Conservation (phyloP, 2,113 vertebrate species). For the Deroptyus accipitrinus region DNA sequence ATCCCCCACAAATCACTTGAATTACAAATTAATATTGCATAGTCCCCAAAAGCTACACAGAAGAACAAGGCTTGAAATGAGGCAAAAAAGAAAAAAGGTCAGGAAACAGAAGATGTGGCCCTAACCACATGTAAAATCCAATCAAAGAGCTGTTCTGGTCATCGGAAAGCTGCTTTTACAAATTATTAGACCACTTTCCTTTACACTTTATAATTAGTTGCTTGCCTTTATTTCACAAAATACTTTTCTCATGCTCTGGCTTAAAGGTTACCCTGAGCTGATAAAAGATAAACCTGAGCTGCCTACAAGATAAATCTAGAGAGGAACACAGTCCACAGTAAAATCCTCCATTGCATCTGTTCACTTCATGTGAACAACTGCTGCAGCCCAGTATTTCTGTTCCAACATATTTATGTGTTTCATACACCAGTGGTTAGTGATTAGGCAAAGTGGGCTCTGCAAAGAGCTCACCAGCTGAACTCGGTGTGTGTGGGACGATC, state of each 20-base stretch:
- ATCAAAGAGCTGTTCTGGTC: background rate
- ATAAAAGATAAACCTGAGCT: background rate
- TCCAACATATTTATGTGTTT: conserved; percentile 21
- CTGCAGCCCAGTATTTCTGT: conserved; percentile 1
- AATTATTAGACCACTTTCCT: background rate
- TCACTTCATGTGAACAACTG: conserved; percentile 47
- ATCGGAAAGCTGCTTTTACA: background rate
- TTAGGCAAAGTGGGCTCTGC: conserved; percentile 8
- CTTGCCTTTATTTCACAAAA: conserved; percentile 12
- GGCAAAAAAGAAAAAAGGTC: accelerated
- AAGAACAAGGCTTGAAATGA: background rate
- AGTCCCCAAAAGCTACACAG: background rate
- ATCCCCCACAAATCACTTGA: background rate
- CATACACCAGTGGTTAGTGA: conserved; percentile 4
- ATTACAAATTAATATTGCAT: background rate
- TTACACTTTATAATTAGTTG: background rate
- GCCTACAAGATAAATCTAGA: conserved; percentile 19
- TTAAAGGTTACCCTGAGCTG: conserved; percentile 15
- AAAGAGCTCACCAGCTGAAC: conserved; percentile 49
- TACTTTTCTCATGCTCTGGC: background rate
- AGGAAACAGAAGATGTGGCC: background rate
- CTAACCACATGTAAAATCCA: background rate
- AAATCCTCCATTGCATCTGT: conserved; percentile 41
- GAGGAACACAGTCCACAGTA: background rate
- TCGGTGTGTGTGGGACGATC: conserved; percentile 41